These are phyloP conservation scores for Lycaena phlaeas DNA, from an alignment of 2,888 invertebrate species.

Conservation along the genomic window DNA sequence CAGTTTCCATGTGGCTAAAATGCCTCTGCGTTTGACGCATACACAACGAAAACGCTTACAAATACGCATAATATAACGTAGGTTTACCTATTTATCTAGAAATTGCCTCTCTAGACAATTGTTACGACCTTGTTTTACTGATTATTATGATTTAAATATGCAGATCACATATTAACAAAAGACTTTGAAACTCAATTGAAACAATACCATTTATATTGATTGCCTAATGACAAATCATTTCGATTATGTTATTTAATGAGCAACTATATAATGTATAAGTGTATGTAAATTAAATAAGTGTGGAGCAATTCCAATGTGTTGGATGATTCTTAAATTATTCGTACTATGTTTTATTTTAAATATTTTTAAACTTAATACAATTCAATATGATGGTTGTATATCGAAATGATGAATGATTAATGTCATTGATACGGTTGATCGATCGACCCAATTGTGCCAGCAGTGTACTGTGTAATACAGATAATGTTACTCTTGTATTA, in stretches of 20 bases:
- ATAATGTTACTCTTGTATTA: slow-evolving; percentile 2
- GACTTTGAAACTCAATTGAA: not conserved
- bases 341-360: too few relatives aligned
- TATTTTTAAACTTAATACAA: too few relatives aligned
- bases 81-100: slow-evolving; percentile 2
- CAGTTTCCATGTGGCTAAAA: too few relatives aligned
- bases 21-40: too few relatives aligned
- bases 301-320: too few relatives aligned
- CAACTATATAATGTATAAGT: too few relatives aligned
- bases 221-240: too few relatives aligned
- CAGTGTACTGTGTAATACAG: not conserved
- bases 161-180: not conserved
- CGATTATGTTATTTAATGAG: too few relatives aligned
- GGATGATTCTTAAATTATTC: too few relatives aligned
- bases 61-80: slow-evolving; percentile 3
- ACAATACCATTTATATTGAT: too few relatives aligned
- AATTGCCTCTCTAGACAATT: not conserved
- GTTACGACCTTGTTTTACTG: not conserved
- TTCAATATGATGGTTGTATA: too few relatives aligned
- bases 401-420: not conserved
- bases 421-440: not conserved
- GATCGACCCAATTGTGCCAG: slow-evolving; percentile 1
- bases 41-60: not conserved
- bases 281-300: too few relatives aligned
- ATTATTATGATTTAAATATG: not conserved